A percentile compares a stretch with the other conserved stretches of the same genome.
phyloP scores from a whole-genome alignment of 2,888 invertebrate species.

The Platycheirus albimanus region DNA sequence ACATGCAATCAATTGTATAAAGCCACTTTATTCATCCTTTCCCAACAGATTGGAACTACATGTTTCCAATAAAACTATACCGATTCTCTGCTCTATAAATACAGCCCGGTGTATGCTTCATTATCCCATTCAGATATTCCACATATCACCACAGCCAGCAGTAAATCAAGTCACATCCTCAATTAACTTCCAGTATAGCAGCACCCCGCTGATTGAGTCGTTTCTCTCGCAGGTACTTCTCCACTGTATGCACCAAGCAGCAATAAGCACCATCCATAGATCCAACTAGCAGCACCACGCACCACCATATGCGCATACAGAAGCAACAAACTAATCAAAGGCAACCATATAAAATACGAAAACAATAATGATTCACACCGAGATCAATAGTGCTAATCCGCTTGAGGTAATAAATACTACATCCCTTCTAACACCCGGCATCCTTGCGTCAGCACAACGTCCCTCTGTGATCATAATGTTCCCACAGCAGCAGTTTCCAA shows the following conservation, averaged over 20 bases:
- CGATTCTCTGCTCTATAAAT: background rate
- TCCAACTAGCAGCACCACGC: background rate
- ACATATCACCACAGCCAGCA: conserved; percentile 45
- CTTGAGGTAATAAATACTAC: conserved; percentile 62
- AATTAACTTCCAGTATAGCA: conserved; percentile 65
- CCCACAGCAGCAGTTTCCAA: conserved; percentile 30
- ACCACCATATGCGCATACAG: conserved; percentile 60
- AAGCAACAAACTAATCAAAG: conserved; percentile 57
- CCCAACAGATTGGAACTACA: conserved; percentile 22
- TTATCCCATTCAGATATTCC: conserved; percentile 63
- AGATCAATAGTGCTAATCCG: conserved; percentile 71
- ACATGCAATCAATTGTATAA: too few relatives aligned
- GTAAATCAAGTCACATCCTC: conserved; percentile 70
- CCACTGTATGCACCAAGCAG: background rate
- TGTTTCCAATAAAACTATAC: conserved; percentile 6
- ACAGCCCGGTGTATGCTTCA: conserved; percentile 28
- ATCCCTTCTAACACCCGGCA: conserved; percentile 64
- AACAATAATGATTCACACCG: conserved; percentile 67
- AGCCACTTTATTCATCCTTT: background rate
- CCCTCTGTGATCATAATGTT: conserved; percentile 50
- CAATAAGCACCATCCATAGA: too few relatives aligned
- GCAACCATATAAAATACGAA: conserved; percentile 58
- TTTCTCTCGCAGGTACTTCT: conserved; percentile 63
- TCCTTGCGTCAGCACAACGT: conserved; percentile 60
- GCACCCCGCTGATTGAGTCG: conserved; percentile 64